Percentiles rank a stretch among this genome's conserved stretches.
phyloP scores from a whole-genome alignment of 2,113 vertebrate species.

The Galeopterus variegatus region DNA sequence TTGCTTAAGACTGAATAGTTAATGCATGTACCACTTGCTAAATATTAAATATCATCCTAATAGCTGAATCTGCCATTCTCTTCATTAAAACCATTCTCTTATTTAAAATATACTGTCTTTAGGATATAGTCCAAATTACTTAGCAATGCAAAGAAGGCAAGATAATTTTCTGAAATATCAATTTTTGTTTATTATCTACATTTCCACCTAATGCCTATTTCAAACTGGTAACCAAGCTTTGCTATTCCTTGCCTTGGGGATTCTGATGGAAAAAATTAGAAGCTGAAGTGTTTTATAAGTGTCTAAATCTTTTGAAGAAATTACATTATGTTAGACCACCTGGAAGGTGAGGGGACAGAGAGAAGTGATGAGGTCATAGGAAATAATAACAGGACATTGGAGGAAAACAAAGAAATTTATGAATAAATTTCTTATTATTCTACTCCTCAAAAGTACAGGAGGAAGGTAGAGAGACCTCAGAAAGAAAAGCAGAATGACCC shows the following conservation, averaged over 20 bases:
- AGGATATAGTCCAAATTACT: neutral
- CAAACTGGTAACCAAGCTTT: neutral
- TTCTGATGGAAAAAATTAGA: constrained; percentile 30
- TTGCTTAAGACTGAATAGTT: neutral
- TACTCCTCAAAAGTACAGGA: neutral
- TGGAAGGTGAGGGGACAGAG: neutral
- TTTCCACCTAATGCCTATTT: neutral
- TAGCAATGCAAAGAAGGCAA: neutral
- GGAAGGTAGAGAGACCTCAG: neutral
- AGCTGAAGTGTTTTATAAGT: neutral
- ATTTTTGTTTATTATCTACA: neutral
- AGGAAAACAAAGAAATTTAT: neutral
- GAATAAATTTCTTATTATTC: too few species aligned
- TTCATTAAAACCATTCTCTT: neutral
- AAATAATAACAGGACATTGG: neutral
- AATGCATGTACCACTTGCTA: neutral
- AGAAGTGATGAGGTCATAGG: neutral
- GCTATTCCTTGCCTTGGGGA: neutral
- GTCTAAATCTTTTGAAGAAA: constrained; percentile 8
- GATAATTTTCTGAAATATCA: neutral
- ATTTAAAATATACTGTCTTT: neutral
- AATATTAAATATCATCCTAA: neutral
- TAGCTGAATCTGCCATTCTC: neutral
- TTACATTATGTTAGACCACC: neutral
- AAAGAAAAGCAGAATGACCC: neutral